Percentiles rank a stretch among this genome's conserved stretches.
Evolutionary conservation across 2,797 vertebrate species (phyloP).

Genomic region (Choloepus didactylus): DNA sequence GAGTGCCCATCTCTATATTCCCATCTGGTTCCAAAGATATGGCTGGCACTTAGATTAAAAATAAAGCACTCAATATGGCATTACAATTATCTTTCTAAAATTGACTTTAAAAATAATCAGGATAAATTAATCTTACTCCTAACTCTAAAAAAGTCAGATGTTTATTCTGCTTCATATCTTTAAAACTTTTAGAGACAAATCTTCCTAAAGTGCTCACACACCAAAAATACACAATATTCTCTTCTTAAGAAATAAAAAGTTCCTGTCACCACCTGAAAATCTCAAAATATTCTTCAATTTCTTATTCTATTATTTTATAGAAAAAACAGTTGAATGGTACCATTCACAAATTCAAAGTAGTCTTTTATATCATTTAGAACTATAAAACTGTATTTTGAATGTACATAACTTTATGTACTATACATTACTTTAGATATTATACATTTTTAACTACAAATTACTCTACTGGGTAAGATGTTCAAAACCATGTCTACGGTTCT

Average conservation of each 20-base stretch:
- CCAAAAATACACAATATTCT: background rate
- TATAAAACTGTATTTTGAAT: constrained; percentile 43
- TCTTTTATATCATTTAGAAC: constrained; percentile 53
- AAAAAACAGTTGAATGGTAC: background rate
- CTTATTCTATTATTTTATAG: constrained; percentile 40
- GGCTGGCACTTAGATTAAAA: constrained; percentile 70
- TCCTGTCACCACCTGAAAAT: background rate
- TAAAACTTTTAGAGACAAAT: constrained; percentile 62
- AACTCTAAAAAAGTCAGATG: constrained; percentile 50
- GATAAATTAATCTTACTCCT: constrained; percentile 45
- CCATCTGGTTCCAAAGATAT: constrained; percentile 67
- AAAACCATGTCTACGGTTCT: constrained; percentile 1
- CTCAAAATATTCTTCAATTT: constrained; percentile 47
- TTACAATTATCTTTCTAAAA: constrained; percentile 69
- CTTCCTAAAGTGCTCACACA: constrained; percentile 33
- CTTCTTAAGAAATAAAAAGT: constrained; percentile 17
- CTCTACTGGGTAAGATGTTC: background rate
- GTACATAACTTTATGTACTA: background rate
- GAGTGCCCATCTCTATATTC: constrained; percentile 27
- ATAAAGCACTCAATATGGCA: constrained; percentile 69
- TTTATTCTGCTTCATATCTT: constrained; percentile 56
- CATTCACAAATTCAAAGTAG: background rate
- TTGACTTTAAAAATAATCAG: constrained; percentile 61
- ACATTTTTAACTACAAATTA: constrained; percentile 54
- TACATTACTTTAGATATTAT: constrained; percentile 14